A percentile compares a stretch with the other conserved stretches of the same genome.
phyloP scores from a whole-genome alignment of 2,797 vertebrate genomes.

The Alosa sapidissima region DNA sequence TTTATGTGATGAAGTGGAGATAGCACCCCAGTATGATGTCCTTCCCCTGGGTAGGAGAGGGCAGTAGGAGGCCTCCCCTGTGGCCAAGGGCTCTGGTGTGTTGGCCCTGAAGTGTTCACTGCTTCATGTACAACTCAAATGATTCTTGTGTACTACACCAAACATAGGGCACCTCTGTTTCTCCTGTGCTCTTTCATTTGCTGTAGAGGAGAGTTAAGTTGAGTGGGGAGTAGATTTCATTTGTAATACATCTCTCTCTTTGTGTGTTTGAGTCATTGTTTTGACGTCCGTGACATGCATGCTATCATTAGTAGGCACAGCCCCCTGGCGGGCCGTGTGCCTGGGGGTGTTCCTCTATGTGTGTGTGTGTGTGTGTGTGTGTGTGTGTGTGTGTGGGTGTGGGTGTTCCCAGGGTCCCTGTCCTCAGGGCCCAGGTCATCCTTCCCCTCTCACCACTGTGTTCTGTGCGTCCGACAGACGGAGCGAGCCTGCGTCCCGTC shows the following conservation, averaged over 20 bases:
- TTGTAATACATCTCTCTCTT: background rate
- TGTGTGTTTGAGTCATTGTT: background rate
- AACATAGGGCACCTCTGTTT: background rate
- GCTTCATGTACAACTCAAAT: background rate
- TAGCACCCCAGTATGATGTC: conserved; percentile 33
- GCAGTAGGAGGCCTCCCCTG: conserved; percentile 26
- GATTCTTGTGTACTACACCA: background rate
- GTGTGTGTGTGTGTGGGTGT: background rate
- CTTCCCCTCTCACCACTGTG: background rate
- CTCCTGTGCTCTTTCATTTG: background rate
- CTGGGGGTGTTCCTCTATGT: background rate
- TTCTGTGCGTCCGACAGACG: conserved; percentile 68
- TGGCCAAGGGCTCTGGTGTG: conserved; percentile 12
- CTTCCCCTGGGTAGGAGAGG: conserved; percentile 8
- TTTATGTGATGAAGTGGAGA: conserved; percentile 35
- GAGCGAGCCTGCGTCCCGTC: conserved; percentile 78
- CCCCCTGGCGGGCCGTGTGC: background rate
- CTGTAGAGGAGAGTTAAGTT: background rate
- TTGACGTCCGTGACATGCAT: background rate
- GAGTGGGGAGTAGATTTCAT: background rate
- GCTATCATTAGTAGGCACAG: background rate
- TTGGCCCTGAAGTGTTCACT: conserved; percentile 14
- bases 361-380: background rate
- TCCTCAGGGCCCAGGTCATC: background rate
- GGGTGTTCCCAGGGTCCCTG: background rate